Conservation (phyloP, 2,113 vertebrate species). For the Galeopterus variegatus region DNA sequence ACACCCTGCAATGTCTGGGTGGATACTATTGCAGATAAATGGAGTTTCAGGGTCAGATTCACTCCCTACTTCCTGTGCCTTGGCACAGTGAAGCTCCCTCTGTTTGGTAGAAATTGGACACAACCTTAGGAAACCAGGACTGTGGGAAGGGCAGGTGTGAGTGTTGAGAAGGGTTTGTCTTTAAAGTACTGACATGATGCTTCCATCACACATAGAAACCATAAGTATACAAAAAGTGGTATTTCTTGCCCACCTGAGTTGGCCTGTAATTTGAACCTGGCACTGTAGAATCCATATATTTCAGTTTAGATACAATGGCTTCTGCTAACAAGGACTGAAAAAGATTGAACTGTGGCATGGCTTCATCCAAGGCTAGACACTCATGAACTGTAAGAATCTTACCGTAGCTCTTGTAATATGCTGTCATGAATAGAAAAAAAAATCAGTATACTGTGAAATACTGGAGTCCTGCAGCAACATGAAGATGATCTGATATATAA, state of each 20-base stretch:
- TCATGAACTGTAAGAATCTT: constrained; percentile 58
- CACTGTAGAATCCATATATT: not conserved
- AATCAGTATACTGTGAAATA: constrained; percentile 1
- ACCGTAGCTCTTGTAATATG: not conserved
- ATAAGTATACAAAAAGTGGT: not conserved
- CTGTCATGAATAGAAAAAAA: constrained; percentile 59
- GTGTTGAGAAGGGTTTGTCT: not conserved
- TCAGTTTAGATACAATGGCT: not conserved
- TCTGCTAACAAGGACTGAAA: constrained; percentile 63
- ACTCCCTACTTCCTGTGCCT: not conserved
- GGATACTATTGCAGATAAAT: not conserved
- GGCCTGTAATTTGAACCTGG: not conserved
- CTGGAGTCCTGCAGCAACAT: not conserved
- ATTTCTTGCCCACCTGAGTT: constrained; percentile 14
- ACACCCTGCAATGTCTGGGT: not conserved
- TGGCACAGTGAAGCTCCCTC: not conserved
- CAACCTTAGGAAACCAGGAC: not conserved
- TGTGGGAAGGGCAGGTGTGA: not conserved
- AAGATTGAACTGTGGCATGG: not conserved
- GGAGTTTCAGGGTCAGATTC: not conserved
- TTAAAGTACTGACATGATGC: not conserved
- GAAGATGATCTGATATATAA: constrained; percentile 35
- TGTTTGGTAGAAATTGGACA: not conserved
- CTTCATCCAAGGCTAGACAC: constrained; percentile 59
- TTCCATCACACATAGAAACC: not conserved